These are phyloP conservation scores for Drosophila atripex DNA, from an alignment of 2,888 invertebrate genomes.

Conservation along the genomic window DNA sequence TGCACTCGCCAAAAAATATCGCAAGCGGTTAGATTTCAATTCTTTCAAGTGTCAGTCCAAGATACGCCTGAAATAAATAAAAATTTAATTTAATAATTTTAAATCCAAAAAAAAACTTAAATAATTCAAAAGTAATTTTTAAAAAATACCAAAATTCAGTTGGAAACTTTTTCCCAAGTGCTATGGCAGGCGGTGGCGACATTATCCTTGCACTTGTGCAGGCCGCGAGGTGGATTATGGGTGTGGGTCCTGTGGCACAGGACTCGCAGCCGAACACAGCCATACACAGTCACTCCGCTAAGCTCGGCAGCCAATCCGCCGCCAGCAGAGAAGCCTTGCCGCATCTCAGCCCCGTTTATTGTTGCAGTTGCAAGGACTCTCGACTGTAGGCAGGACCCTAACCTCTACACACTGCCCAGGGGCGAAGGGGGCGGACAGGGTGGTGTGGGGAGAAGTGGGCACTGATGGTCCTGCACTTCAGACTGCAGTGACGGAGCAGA, in stretches of 20 bases:
- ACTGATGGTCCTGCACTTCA: slow-evolving; percentile 52
- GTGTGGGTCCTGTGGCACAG: slow-evolving; percentile 15
- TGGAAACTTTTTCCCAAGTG: slow-evolving; percentile 2
- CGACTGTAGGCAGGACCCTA: slow-evolving; percentile 20
- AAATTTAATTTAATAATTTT: too few species aligned
- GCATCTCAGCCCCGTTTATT: slow-evolving; percentile 51
- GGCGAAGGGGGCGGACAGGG: neutral
- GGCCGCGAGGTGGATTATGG: slow-evolving; percentile 49
- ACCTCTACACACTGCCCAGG: neutral
- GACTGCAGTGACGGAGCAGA: slow-evolving; percentile 47
- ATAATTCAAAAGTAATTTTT: neutral
- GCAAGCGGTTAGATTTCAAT: too few species aligned
- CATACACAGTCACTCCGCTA: slow-evolving; percentile 39
- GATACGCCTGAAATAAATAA: too few species aligned
- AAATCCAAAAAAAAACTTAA: too few species aligned
- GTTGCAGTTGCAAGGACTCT: slow-evolving; percentile 61
- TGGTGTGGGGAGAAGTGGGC: slow-evolving; percentile 1
- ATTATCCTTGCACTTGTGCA: slow-evolving; percentile 79
- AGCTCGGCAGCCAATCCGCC: slow-evolving; percentile 62
- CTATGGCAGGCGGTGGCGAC: slow-evolving; percentile 66
- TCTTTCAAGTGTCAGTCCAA: too few species aligned
- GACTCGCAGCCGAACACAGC: slow-evolving; percentile 21
- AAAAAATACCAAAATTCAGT: neutral
- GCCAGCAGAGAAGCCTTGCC: slow-evolving; percentile 52
- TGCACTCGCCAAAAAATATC: slow-evolving; percentile 4